Evolutionary conservation across 2,113 vertebrate species (phyloP), one percentile per base, ranked within the genome.

Genomic region (Hystrix brachyura): DNA sequence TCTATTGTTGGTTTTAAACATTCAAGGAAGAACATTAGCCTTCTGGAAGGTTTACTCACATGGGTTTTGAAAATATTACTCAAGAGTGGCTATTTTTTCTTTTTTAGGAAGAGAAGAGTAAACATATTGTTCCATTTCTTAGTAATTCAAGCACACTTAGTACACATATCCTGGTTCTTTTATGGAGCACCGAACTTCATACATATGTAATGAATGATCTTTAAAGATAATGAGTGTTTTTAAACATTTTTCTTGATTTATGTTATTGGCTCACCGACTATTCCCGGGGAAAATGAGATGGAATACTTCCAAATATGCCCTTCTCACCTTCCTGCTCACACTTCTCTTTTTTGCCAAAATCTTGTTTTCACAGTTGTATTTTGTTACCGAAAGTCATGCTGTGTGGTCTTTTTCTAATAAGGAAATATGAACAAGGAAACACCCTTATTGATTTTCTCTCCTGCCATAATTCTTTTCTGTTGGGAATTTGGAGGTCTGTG

Each of bases 321-420:
- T 96, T 97, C 96, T 97, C 96, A 97, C 96, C 96, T 95, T 98
- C 85, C 80, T 97, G 60, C 91, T 94, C 72, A 91, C 94, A 92
- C 83, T 82, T 96, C 87, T 79, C 81, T 74, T 90, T 94, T 72
- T 88, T 95, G 97, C 85, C 91, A 98, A 96, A 91, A 96, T 94
- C 96, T 97, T 97, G 95, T 97, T 97, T 98, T 94, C 82, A 96
- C 97, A 97, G 96, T 96, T 95, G 95, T 84, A 81, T 96, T 96
- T 94, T 89, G 91, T 95, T 97, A 95, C 82, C 76, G 57, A 97
- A 82, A 55, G 48, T 96, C 87, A 71, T 23, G 71, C 72, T 97
- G 95, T 95, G 93, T 97, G 96, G 97, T 96, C 94, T 32, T 57
- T 87, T 97, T 96, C 83, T 94, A 94, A 93, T 72, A 95, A 97